Evolutionary conservation across 1,140 invertebrate genomes (phyloP).

Genomic region (Aphidius ervi): DNA sequence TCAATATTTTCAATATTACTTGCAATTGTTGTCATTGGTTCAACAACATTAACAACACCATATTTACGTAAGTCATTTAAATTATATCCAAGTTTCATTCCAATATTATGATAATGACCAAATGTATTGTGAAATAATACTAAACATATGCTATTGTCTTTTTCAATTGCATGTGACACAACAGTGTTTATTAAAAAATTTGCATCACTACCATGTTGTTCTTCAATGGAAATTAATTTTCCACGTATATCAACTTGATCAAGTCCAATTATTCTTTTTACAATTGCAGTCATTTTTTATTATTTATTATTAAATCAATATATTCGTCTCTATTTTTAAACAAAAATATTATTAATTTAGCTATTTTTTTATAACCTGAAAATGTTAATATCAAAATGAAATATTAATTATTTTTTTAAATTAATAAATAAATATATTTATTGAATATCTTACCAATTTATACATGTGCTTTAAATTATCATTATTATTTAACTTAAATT

Average conservation of each 20-base stretch:
- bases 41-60: conserved; percentile 55
- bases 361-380: no score
- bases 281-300: conserved; percentile 32
- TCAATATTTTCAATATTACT: conserved; percentile 41
- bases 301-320: no score
- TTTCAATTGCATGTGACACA: conserved; percentile 57
- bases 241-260: conserved; percentile 55
- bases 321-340: no score
- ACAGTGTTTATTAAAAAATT: conserved; percentile 66
- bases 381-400: no score
- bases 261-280: conserved; percentile 54
- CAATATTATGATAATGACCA: conserved; percentile 67
- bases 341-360: no score
- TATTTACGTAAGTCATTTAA: conserved; percentile 56
- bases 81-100: conserved; percentile 70
- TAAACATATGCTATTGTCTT: conserved; percentile 57
- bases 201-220: conserved; percentile 64
- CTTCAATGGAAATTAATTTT: conserved; percentile 62
- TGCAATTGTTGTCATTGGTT: conserved; percentile 55
- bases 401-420: no score
- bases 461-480: no score
- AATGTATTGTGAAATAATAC: conserved; percentile 67
- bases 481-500: no score
- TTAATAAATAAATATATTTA: no score
- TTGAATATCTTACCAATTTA: no score